These are phyloP conservation scores for Montipora foliosa DNA, from an alignment of 64 coral and sea anemone genomes.

Conservation along the genomic window DNA sequence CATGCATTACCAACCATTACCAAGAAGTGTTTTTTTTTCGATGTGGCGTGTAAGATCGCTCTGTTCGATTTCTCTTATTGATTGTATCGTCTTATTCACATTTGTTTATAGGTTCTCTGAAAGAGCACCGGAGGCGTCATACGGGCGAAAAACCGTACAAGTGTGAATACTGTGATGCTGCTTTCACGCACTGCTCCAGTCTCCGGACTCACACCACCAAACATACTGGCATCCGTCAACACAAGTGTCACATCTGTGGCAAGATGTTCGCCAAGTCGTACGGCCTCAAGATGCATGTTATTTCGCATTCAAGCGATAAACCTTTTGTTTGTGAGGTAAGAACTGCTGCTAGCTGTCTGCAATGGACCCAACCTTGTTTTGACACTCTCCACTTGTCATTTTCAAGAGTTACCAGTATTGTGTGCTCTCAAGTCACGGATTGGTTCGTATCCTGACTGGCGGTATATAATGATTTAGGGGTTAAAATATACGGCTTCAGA, in stretches of 20 bases:
- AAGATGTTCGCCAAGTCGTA: slow-evolving; percentile 51
- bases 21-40: no score
- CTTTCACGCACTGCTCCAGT: not conserved
- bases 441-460: no score
- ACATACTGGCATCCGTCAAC: slow-evolving; percentile 23
- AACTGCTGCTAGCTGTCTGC: not conserved
- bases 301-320: slow-evolving; percentile 44
- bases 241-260: slow-evolving; percentile 38
- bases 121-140: slow-evolving; percentile 33
- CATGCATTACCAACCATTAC: no score
- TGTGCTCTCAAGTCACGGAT: no score
- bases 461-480: no score
- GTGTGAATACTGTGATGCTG: slow-evolving; percentile 35
- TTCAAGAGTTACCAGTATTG: no score
- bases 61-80: no score
- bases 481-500: no score
- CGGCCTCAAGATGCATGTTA: slow-evolving; percentile 44
- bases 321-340: slow-evolving; percentile 48
- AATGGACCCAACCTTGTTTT: not conserved
- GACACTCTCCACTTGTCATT: no score
- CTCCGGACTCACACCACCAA: slow-evolving; percentile 22
- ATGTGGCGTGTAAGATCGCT: no score
- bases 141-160: slow-evolving; percentile 38
- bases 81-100: not conserved
- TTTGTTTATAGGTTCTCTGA: slow-evolving; percentile 9